A percentile compares a stretch with the other conserved stretches of the same genome.
phyloP scores from a whole-genome alignment of 2,888 invertebrate genomes.

The Perizoma affinitatum region DNA sequence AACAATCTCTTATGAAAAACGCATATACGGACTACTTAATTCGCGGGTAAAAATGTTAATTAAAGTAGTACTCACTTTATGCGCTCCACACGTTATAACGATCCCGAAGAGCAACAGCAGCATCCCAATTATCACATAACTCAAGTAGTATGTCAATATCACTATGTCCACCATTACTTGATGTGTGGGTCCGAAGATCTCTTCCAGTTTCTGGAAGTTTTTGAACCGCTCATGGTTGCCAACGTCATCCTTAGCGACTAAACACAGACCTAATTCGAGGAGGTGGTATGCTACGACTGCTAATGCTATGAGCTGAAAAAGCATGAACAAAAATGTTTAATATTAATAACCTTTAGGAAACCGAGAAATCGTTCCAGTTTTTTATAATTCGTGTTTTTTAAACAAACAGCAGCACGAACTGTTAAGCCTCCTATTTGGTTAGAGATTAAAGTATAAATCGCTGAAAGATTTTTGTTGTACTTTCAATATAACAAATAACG shows the following conservation, averaged over 20 bases:
- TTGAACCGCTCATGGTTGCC: slow-evolving; percentile 61
- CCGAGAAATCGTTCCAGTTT: too few species aligned
- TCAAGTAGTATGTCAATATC: slow-evolving; percentile 63
- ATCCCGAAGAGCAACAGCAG: slow-evolving; percentile 64
- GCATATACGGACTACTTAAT: too few species aligned
- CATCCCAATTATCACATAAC: slow-evolving; percentile 63
- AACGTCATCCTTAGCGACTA: slow-evolving; percentile 57
- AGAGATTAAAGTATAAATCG: too few species aligned
- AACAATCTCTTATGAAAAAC: too few species aligned
- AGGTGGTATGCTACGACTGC: slow-evolving; percentile 67
- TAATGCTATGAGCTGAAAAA: slow-evolving; percentile 68
- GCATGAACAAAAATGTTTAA: too few species aligned
- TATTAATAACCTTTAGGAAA: too few species aligned
- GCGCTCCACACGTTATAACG: slow-evolving; percentile 69
- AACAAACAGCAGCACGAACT: too few species aligned
- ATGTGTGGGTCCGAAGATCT: slow-evolving; percentile 65
- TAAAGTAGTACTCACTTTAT: slow-evolving; percentile 55
- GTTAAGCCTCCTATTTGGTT: too few species aligned
- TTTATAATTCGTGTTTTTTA: too few species aligned
- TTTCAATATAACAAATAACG: too few species aligned
- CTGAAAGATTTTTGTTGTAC: too few species aligned
- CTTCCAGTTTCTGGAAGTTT: slow-evolving; percentile 70
- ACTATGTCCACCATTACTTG: slow-evolving; percentile 58
- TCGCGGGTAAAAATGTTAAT: too few species aligned
- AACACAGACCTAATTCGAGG: slow-evolving; percentile 62